These are phyloP conservation scores for Metopia argyrocephala DNA, from an alignment of 2,888 invertebrate genomes.

Conservation along the genomic window DNA sequence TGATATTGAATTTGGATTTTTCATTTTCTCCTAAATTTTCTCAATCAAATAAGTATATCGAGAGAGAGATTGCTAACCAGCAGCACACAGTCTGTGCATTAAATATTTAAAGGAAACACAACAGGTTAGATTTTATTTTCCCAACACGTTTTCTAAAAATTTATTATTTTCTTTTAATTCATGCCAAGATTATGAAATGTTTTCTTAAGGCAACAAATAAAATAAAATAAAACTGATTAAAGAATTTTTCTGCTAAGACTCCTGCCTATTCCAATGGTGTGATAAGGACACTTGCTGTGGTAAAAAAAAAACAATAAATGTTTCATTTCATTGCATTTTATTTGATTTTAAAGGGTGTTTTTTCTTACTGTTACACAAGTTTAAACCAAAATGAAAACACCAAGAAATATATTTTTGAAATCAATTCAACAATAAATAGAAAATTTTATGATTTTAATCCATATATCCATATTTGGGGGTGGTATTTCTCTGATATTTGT, in stretches of 20 bases:
- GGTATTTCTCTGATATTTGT: no score
- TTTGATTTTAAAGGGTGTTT: conserved; percentile 24
- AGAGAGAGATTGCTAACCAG: neutral
- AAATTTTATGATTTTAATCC: no score
- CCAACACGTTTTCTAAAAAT: conserved; percentile 5
- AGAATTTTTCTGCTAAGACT: conserved; percentile 35
- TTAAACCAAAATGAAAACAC: no score
- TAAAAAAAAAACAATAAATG: conserved; percentile 12
- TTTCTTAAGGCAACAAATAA: no score
- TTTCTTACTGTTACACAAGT: neutral
- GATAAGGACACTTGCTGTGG: conserved; percentile 49
- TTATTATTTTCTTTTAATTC: neutral
- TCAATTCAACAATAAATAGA: no score
- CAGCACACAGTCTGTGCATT: neutral
- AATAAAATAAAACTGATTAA: neutral
- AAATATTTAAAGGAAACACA: neutral
- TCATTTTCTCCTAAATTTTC: conserved; percentile 1
- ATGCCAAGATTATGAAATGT: neutral
- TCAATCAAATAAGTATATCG: conserved; percentile 1
- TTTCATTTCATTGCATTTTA: conserved; percentile 40
- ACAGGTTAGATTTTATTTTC: conserved; percentile 3
- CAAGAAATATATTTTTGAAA: no score
- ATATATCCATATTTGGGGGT: no score
- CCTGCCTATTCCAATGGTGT: conserved; percentile 21
- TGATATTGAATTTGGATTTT: conserved; percentile 32